Evolutionary conservation across 2,797 vertebrate genomes (phyloP), one percentile per base, ranked within the genome.

Genomic region (Notolepis coatsorum): DNA sequence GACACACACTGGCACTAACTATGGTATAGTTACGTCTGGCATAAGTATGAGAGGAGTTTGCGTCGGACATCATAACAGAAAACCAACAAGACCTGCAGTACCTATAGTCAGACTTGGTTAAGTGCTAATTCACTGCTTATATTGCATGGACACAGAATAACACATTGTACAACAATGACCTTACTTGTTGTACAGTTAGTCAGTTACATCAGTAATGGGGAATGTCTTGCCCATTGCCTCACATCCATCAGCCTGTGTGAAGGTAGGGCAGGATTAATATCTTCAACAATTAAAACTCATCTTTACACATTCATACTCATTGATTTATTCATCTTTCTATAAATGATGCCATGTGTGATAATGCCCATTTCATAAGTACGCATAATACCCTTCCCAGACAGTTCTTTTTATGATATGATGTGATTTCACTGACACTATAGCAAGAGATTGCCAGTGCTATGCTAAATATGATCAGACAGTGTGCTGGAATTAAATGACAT

Each of bases 341-440:
- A 58, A 47, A 77, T 66, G 64, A 72, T 47, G 46, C 46, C 59
- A 61, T 13, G 20, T 59, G 23, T 52, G 18, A 80, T 87, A 88
- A 85, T 84, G 77, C 57, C 28, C 50, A 25, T 72, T 77, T 82
- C 72, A 80, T 78, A 74, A 79, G 71, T 71, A 39, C 28, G 56
- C 42, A 45, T 79, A 83, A 88, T 80, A 66, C 56, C n/a, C 65
- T 81, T 62, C 59, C 18, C 65, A 77, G 75, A 75, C 81, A 61
- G 45, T 51, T 51, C 47, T 73, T 66, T 59, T 52, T 35, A 72
- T 73, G 75, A 73, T 43, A 46, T 84, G 50, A 68, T 73, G 58
- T 61, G 21, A 57, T 81, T 76, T 66, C 48, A 49, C 42, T 33
- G 25, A 20, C n/a, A 33, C 24, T 3, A 12, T 35, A 33, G 38